A percentile compares a stretch with the other conserved stretches of the same genome.
phyloP scores from a whole-genome alignment of 1,140 invertebrate species.

The Episyrphus balteatus region DNA sequence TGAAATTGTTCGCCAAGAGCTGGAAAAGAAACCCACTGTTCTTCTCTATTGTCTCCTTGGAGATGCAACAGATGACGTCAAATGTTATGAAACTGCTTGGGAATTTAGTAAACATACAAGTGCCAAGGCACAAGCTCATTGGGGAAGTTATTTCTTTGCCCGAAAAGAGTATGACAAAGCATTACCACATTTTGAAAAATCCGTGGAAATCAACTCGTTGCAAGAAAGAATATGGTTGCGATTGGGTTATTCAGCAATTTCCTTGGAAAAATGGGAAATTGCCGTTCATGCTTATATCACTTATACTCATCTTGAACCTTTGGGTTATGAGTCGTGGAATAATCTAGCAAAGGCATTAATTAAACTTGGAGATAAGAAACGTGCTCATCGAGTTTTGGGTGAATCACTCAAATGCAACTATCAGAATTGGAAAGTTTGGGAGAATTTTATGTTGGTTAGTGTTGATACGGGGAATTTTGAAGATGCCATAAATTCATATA shows the following conservation, averaged over 20 bases:
- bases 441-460: constrained; percentile 80
- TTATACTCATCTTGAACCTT: constrained; percentile 76
- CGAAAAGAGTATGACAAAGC: constrained; percentile 64
- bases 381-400: constrained; percentile 70
- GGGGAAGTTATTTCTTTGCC: constrained; percentile 65
- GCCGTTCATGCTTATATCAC: constrained; percentile 75
- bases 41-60: constrained; percentile 79
- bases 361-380: constrained; percentile 70
- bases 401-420: constrained; percentile 90
- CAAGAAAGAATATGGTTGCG: constrained; percentile 76
- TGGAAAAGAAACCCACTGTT: constrained; percentile 69
- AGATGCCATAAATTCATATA: constrained; percentile 72
- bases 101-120: constrained; percentile 69
- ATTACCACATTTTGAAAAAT: constrained; percentile 66
- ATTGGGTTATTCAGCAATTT: constrained; percentile 74
- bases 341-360: constrained; percentile 91
- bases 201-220: constrained; percentile 72
- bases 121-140: constrained; percentile 71
- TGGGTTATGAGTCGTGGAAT: constrained; percentile 95
- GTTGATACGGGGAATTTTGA: constrained; percentile 63
- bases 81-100: constrained; percentile 84
- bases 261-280: constrained; percentile 67
- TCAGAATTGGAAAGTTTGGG: constrained; percentile 95
- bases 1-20: constrained; percentile 72
- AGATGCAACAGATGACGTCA: constrained; percentile 62